phyloP scores from a whole-genome alignment of 2,113 vertebrate genomes.

The Connochaetes taurinus region DNA sequence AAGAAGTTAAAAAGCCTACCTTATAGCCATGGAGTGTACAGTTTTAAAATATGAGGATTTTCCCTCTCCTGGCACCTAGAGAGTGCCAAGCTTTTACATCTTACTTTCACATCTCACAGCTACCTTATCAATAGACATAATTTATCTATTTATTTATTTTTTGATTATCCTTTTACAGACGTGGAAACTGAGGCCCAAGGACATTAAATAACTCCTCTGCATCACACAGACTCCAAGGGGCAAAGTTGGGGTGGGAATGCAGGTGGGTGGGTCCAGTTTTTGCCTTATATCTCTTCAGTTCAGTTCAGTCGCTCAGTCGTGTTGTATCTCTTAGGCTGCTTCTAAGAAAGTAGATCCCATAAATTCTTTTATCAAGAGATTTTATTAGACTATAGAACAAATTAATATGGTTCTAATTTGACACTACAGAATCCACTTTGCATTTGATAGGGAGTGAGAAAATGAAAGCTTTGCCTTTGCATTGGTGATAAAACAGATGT shows the following conservation, averaged over 20 bases:
- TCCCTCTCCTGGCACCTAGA: neutral
- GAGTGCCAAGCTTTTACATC: neutral
- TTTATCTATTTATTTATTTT: neutral
- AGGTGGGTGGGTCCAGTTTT: rapidly evolving
- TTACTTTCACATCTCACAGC: neutral
- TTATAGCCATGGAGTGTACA: constrained; percentile 63
- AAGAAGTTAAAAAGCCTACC: constrained; percentile 60
- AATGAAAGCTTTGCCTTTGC: neutral
- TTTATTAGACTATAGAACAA: neutral
- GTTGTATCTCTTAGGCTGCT: neutral
- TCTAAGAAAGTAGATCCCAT: neutral
- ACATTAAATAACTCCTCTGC: neutral
- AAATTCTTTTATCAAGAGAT: neutral
- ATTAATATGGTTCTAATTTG: neutral
- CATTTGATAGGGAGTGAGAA: neutral
- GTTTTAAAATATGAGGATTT: constrained; percentile 23
- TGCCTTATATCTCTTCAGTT: neutral
- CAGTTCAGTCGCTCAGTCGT: too few species aligned
- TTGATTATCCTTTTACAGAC: neutral
- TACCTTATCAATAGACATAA: neutral
- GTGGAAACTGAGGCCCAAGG: neutral
- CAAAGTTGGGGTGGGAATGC: rapidly evolving
- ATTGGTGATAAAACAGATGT: neutral
- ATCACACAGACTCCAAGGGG: neutral
- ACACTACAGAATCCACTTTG: neutral